phyloP scores from a whole-genome alignment of 1,140 invertebrate genomes.

The Brachionus rotundiformis region DNA sequence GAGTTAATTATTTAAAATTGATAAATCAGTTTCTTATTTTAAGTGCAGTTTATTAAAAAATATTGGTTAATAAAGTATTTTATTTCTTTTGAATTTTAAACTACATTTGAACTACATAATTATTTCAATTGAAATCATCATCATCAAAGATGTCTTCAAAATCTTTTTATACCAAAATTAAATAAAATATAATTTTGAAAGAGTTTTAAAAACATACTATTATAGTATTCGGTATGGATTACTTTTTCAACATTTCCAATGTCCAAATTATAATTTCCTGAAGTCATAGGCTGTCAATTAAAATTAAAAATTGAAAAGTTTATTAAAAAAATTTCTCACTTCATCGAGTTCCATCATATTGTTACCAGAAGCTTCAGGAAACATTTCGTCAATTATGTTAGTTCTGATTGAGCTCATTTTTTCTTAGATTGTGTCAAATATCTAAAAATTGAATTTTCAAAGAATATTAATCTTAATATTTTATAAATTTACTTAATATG shows the following conservation, averaged over 20 bases:
- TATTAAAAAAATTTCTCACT: background rate
- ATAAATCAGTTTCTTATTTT: no score
- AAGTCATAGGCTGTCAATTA: slow-evolving; percentile 20
- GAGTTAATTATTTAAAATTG: no score
- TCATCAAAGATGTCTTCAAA: slow-evolving; percentile 46
- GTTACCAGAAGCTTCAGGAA: slow-evolving; percentile 25
- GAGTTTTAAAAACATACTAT: background rate
- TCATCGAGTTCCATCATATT: slow-evolving; percentile 50
- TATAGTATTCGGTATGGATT: slow-evolving; percentile 35
- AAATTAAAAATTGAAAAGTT: background rate
- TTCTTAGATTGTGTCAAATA: no score
- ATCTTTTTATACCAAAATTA: background rate
- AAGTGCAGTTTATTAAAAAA: no score
- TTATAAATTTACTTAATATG: background rate
- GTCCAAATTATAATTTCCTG: slow-evolving; percentile 15
- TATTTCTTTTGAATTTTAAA: background rate
- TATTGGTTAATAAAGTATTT: background rate
- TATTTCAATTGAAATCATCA: slow-evolving; percentile 24
- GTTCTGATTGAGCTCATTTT: slow-evolving; percentile 35
- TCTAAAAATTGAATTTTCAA: background rate
- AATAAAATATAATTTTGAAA: background rate
- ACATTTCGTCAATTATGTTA: slow-evolving; percentile 49
- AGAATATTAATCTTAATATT: background rate
- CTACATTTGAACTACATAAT: background rate
- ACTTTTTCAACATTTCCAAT: background rate